These are phyloP conservation scores for Microchirus variegatus DNA, from an alignment of 2,797 vertebrate species.

Conservation along the genomic window DNA sequence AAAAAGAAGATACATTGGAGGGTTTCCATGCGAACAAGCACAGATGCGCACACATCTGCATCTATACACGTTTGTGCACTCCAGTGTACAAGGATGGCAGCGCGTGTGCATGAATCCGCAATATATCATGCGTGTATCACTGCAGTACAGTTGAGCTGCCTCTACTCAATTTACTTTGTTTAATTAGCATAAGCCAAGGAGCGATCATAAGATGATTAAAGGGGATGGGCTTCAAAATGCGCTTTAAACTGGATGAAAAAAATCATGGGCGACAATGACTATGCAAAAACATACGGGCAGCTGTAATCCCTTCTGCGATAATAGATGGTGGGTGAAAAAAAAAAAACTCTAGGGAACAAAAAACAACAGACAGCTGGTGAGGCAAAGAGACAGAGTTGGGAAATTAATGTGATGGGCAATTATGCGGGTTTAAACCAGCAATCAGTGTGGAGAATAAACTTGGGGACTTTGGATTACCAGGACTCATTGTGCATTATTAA, in stretches of 20 bases:
- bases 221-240: conserved; percentile 49
- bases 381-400: conserved; percentile 10
- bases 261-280: conserved; percentile 36
- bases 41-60: conserved; percentile 30
- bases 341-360: neutral
- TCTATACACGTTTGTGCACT: conserved; percentile 13
- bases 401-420: conserved; percentile 52
- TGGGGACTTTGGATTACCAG: conserved; percentile 47
- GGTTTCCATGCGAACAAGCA: neutral
- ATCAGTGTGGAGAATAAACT: conserved; percentile 53
- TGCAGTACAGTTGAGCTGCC: conserved; percentile 19
- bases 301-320: conserved; percentile 38
- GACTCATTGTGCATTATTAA: conserved; percentile 57
- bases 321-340: conserved; percentile 8
- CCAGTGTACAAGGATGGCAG: conserved; percentile 2
- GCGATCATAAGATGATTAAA: conserved; percentile 58
- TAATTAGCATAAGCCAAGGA: conserved; percentile 64
- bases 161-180: conserved; percentile 52
- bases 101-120: conserved; percentile 13
- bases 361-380: conserved; percentile 5
- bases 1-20: neutral
- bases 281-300: conserved; percentile 29
- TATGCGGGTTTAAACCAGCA: conserved; percentile 57
- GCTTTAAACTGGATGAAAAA: conserved; percentile 52
- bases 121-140: conserved; percentile 18